These are phyloP conservation scores for Hanleya hanleyi DNA, from an alignment of 2,888 invertebrate species.

Conservation along the genomic window DNA sequence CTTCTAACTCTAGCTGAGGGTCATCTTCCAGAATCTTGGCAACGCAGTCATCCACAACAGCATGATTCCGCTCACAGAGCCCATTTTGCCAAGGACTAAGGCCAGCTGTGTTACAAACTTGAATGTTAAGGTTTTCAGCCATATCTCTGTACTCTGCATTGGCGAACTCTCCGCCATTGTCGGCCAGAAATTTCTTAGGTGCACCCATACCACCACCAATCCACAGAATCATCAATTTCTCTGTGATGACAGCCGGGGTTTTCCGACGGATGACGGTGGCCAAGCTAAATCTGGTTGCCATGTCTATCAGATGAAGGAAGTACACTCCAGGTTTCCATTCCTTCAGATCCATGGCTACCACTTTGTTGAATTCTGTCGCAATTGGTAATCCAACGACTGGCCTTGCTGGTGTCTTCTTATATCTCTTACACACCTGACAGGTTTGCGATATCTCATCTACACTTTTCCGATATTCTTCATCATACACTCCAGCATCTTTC, in stretches of 20 bases:
- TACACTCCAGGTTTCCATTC: neutral
- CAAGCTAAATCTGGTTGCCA: conserved; percentile 12
- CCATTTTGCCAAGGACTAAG: conserved; percentile 14
- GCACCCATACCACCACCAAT: conserved; percentile 11
- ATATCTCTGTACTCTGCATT: conserved; percentile 10
- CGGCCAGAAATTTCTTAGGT: conserved; percentile 12
- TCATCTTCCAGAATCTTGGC: conserved; percentile 5
- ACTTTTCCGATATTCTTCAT: neutral
- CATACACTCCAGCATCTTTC: conserved; percentile 16
- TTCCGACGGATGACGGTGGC: conserved; percentile 10
- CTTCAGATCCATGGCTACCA: conserved; percentile 18
- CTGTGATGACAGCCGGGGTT: neutral
- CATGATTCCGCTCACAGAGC: conserved; percentile 10
- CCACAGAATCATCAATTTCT: conserved; percentile 14
- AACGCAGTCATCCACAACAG: conserved; percentile 15
- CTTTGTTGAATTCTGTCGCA: conserved; percentile 24
- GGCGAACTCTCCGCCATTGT: conserved; percentile 22
- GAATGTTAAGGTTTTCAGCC: conserved; percentile 15
- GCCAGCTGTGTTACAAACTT: conserved; percentile 7
- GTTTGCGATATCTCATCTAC: neutral
- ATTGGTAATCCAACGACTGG: conserved; percentile 16
- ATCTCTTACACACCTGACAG: conserved; percentile 14
- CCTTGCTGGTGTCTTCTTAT: conserved; percentile 7
- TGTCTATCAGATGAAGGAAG: conserved; percentile 18
- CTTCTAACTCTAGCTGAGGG: neutral